phyloP scores from a whole-genome alignment of 2,888 invertebrate genomes.

The Mesodorylaimus sp. region DNA sequence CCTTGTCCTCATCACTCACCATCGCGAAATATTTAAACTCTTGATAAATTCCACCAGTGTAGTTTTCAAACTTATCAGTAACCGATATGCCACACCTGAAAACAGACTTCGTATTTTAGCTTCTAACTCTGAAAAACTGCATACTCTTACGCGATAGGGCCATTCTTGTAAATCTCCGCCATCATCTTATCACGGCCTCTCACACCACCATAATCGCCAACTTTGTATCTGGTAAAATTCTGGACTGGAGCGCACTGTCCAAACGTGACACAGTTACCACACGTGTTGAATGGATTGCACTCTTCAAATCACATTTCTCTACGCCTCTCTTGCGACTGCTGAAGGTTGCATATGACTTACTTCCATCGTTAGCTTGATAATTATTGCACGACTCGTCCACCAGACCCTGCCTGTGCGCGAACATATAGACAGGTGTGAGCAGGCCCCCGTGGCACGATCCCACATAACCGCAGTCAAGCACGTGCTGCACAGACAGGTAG shows the following conservation, averaged over 20 bases:
- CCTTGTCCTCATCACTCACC: no score
- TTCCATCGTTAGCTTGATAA: conserved; percentile 37
- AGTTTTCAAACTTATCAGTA: conserved; percentile 29
- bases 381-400: conserved; percentile 39
- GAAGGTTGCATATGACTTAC: conserved; percentile 18
- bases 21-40: conserved; percentile 23
- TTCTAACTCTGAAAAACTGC: no score
- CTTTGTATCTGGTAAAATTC: conserved; percentile 36
- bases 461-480: conserved; percentile 36
- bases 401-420: conserved; percentile 35
- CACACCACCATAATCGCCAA: conserved; percentile 34
- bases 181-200: conserved; percentile 36
- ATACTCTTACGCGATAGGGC: conserved; percentile 35
- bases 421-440: conserved; percentile 32
- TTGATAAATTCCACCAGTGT: conserved; percentile 30
- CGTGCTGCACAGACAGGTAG: conserved; percentile 35
- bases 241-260: conserved; percentile 32
- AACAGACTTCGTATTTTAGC: conserved; percentile 5
- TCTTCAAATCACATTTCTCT: no score
- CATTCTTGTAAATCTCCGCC: conserved; percentile 37
- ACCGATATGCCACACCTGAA: conserved; percentile 28
- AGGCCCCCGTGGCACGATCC: conserved; percentile 33
- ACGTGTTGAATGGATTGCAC: conserved; percentile 30
- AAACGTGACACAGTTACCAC: conserved; percentile 32
- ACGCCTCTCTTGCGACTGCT: no score